Percentiles rank a stretch among this genome's conserved stretches.
Conservation (phyloP, 2,113 vertebrate species). For the Oncorhynchus nerka region DNA sequence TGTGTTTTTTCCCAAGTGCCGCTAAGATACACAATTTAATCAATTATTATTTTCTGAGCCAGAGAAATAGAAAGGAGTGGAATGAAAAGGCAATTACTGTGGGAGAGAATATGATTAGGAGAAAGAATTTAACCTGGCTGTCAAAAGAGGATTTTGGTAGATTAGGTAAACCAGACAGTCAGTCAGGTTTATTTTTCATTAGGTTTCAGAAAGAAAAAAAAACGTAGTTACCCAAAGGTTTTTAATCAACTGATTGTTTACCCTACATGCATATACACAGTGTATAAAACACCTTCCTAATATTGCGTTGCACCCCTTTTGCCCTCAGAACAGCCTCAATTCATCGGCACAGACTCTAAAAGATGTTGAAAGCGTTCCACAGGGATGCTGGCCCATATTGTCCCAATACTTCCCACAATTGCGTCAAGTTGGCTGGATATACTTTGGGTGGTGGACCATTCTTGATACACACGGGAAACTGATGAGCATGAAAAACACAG, state of each 20-base stretch:
- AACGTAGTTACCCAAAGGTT: constrained; percentile 36
- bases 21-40: constrained; percentile 58
- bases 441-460: too few species aligned
- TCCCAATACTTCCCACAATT: too few species aligned
- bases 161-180: constrained; percentile 43
- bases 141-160: constrained; percentile 54
- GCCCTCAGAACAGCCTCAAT: too few species aligned
- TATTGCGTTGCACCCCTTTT: too few species aligned
- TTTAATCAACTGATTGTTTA: constrained; percentile 15
- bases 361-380: too few species aligned
- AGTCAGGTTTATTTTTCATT: constrained; percentile 42
- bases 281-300: too few species aligned
- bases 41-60: constrained; percentile 49
- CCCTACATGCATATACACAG: background rate
- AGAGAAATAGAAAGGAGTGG: constrained; percentile 44
- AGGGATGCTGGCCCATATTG: too few species aligned
- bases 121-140: constrained; percentile 51
- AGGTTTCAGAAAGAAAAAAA: constrained; percentile 29
- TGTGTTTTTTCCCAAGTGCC: constrained; percentile 25
- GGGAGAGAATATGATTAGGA: constrained; percentile 57
- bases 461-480: too few species aligned
- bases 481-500: too few species aligned
- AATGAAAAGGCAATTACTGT: constrained; percentile 58
- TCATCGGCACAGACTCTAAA: too few species aligned
- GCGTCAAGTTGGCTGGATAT: too few species aligned